Base-by-base conservation (phyloP, 1,140 invertebrate species). In the Drosophila chauvacae region DNA sequence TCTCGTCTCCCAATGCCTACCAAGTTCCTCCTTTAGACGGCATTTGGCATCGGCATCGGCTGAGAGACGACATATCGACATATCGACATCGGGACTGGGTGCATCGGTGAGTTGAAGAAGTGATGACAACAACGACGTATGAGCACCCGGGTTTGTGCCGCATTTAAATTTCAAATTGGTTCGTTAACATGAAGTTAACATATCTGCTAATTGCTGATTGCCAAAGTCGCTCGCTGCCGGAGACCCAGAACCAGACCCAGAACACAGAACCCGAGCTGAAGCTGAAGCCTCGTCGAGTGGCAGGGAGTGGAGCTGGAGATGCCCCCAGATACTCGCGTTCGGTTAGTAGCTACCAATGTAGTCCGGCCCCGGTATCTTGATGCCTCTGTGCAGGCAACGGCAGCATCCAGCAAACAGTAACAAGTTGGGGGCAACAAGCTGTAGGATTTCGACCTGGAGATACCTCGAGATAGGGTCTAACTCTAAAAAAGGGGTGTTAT, bases 91-190 rank as follows among this genome's bases (percentile, higher is more conserved):
- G 53, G 44, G 73, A 70, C 71, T 70, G 78, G 58, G 35, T 81
- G 78, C 76, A 79, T 80, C 77, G 80, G 81, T 61, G 56, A 76
- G 75, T 81, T 85, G 82, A 81, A 85, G 82, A 85, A 85, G 82
- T 85, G 82, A 85, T 85, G 82, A 86, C 83, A 86, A 81, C 80
- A 83, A 73, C 84, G 84, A 88, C 84, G 84, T 88, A 84, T 88
- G 80, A 87, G 83, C 85, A 80, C 64, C 81, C 74, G 81, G 83
- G 81, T 88, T 85, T 90, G 85, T 90, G 84, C 81, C 85, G 85
- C 85, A 88, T 88, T 88, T 88, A 88, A 88, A 88, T 88, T 88
- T 88, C 84, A 88, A 88, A 88, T 88, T 88, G 84, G 84, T 88
- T 88, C 84, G 84, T 88, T 88, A 90, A 88, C 84, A 88, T 88